Evolutionary conservation across 2,113 vertebrate genomes (phyloP).

Genomic region (Misgurnus anguillicaudatus): DNA sequence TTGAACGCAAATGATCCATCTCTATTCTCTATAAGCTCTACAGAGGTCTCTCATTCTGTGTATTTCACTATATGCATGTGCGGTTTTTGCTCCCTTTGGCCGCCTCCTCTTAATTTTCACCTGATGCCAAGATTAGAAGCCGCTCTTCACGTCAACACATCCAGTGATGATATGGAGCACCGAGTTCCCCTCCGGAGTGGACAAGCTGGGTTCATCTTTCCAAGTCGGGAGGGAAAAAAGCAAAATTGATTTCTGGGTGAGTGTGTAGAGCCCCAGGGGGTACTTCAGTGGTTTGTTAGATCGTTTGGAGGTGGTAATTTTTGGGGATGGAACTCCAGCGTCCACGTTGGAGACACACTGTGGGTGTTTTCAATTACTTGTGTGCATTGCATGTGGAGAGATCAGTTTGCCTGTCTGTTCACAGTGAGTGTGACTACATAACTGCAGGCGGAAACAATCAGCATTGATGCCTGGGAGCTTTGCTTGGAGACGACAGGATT

Average conservation of each 20-base stretch:
- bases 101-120: constrained; percentile 37
- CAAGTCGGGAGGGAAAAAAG: neutral
- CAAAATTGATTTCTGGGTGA: constrained; percentile 39
- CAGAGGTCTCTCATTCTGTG: neutral
- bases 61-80: neutral
- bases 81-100: constrained; percentile 9
- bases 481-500: constrained; percentile 8
- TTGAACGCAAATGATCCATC: neutral
- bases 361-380: constrained; percentile 42
- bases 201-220: constrained; percentile 29
- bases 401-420: constrained; percentile 19
- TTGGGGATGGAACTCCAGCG: neutral
- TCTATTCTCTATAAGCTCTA: neutral
- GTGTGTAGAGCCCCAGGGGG: neutral
- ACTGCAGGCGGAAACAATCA: constrained; percentile 30
- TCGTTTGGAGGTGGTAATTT: constrained; percentile 25
- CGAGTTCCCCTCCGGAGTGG: constrained; percentile 10
- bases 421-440: constrained; percentile 13
- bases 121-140: neutral
- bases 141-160: constrained; percentile 36
- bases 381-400: constrained; percentile 29
- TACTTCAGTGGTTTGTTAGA: constrained; percentile 28
- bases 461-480: constrained; percentile 14
- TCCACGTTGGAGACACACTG: constrained; percentile 18
- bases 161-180: constrained; percentile 24